Conservation (phyloP, 2,113 vertebrate genomes). For the Proterorhinus semilunaris region DNA sequence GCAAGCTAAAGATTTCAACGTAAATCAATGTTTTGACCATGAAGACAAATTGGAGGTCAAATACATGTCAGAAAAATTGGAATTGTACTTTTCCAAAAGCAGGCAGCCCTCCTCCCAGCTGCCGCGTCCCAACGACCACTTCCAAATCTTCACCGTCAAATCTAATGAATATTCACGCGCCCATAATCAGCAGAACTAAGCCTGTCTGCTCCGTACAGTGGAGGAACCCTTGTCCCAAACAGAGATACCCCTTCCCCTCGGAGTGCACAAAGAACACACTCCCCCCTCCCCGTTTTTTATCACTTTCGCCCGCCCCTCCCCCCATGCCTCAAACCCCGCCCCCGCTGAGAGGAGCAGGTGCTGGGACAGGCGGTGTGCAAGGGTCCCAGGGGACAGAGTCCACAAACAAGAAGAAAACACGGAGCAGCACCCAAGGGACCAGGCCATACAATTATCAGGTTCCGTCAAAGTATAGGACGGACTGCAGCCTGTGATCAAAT, state of each 20-base stretch:
- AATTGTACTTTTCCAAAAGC: too few species aligned
- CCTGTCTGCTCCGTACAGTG: slow-evolving; percentile 29
- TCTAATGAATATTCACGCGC: too few species aligned
- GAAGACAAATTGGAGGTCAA: too few species aligned
- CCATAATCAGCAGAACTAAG: slow-evolving; percentile 57
- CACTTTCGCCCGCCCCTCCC: slow-evolving; percentile 11
- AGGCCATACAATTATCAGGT: not conserved
- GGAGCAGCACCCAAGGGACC: not conserved
- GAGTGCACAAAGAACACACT: slow-evolving; percentile 44
- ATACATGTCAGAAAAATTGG: too few species aligned
- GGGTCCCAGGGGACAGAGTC: slow-evolving; percentile 37
- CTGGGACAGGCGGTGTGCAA: slow-evolving; percentile 49
- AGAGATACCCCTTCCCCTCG: slow-evolving; percentile 35
- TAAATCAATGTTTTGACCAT: too few species aligned
- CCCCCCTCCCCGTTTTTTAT: slow-evolving; percentile 7
- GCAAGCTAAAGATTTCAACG: too few species aligned
- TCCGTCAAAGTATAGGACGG: too few species aligned
- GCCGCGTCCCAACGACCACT: too few species aligned
- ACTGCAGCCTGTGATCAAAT: too few species aligned
- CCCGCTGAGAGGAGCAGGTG: slow-evolving; percentile 63
- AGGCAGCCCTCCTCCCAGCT: too few species aligned
- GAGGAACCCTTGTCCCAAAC: slow-evolving; percentile 7
- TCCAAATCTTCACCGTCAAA: not conserved
- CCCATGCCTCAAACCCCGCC: slow-evolving; percentile 1
- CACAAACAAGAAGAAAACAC: not conserved